phyloP scores from a whole-genome alignment of 2,888 invertebrate species.

The Drosophila affinis region DNA sequence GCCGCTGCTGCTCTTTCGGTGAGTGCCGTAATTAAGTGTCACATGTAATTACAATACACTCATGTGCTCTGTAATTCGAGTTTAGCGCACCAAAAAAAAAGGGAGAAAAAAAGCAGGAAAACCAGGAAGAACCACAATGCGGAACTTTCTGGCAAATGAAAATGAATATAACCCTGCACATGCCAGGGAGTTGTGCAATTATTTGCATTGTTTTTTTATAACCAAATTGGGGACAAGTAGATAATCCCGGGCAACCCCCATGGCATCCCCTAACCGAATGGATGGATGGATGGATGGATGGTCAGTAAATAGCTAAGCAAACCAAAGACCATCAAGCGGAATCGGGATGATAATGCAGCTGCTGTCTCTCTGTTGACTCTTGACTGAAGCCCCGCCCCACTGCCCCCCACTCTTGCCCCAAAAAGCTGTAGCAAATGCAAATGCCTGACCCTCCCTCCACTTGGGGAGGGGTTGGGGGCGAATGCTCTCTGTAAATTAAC shows the following conservation, averaged over 20 bases:
- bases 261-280: too few relatives aligned
- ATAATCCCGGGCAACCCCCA: constrained; percentile 4
- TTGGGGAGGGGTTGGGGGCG: too few relatives aligned
- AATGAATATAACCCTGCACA: constrained; percentile 54
- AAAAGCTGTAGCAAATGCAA: constrained; percentile 18
- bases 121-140: background rate
- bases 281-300: constrained; percentile 2
- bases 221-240: constrained; percentile 9
- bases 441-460: background rate
- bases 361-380: constrained; percentile 1
- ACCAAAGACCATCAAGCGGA: constrained; percentile 1
- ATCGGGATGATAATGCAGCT: background rate
- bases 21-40: constrained; percentile 78
- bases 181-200: constrained; percentile 61
- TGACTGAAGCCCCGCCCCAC: constrained; percentile 1
- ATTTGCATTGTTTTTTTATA: constrained; percentile 49
- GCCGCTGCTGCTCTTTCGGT: constrained; percentile 29
- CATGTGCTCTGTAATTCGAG: constrained; percentile 78
- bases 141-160: constrained; percentile 1
- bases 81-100: constrained; percentile 56
- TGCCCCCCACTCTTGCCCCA: too few relatives aligned
- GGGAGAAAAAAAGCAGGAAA: constrained; percentile 12
- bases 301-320: constrained; percentile 24
- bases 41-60: constrained; percentile 80
- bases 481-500: constrained; percentile 59